Evolutionary conservation across 2,888 invertebrate genomes (phyloP).

Genomic region (Campopleginae sp.): DNA sequence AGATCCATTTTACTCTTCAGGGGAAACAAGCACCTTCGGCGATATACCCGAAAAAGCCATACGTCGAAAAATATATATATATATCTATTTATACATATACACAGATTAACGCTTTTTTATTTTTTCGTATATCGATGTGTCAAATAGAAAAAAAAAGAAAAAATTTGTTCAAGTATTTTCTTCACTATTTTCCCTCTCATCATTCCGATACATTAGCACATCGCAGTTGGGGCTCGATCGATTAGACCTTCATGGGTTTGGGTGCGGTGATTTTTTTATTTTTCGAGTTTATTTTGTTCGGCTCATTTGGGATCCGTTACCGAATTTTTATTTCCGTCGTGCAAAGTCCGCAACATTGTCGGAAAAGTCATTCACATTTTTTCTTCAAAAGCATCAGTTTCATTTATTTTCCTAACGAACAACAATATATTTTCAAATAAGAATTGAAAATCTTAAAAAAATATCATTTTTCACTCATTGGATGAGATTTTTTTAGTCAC

Average conservation of each 20-base stretch:
- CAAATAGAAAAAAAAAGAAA: constrained; percentile 61
- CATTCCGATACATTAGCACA: constrained; percentile 8
- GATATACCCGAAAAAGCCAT: constrained; percentile 60
- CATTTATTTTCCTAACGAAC: neutral
- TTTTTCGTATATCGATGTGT: constrained; percentile 57
- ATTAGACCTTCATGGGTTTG: neutral
- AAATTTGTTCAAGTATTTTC: constrained; percentile 37
- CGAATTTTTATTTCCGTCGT: neutral
- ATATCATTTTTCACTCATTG: neutral
- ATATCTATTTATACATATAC: constrained; percentile 41
- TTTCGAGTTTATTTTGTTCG: neutral
- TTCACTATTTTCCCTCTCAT: constrained; percentile 40
- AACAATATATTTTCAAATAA: constrained; percentile 8
- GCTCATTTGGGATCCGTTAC: neutral
- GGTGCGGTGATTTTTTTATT: neutral
- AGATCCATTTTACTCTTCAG: constrained; percentile 34
- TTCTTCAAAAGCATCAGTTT: neutral
- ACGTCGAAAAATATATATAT: constrained; percentile 63
- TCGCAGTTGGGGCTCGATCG: constrained; percentile 6
- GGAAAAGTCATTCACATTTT: neutral
- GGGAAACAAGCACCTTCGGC: constrained; percentile 62
- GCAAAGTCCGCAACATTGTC: neutral
- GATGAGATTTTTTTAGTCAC: constrained; percentile 6
- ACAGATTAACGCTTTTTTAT: constrained; percentile 34
- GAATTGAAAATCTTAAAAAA: constrained; percentile 1